A percentile compares a stretch with the other conserved stretches of the same genome.
Conservation (phyloP, 2,797 vertebrate species). For the Perodicticus potto region DNA sequence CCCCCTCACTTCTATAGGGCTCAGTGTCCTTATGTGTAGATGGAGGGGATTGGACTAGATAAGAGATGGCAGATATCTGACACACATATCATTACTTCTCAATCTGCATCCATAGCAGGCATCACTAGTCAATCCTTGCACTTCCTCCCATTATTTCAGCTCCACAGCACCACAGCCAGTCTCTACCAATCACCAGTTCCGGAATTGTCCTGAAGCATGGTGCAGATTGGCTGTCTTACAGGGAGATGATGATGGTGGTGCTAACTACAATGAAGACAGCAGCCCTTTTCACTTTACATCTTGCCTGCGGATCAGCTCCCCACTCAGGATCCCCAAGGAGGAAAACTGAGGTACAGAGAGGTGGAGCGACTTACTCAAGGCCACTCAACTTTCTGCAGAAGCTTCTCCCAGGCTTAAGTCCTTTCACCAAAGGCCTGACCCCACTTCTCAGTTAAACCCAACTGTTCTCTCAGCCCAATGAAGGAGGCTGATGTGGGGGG, state of each 20-base stretch:
- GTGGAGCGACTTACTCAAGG: neutral
- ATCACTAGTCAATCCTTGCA: constrained; percentile 24
- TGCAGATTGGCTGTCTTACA: neutral
- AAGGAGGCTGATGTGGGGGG: neutral
- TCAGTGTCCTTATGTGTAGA: neutral
- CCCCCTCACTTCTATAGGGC: neutral
- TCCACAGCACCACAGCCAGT: neutral
- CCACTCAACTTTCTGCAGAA: neutral
- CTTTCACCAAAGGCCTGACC: neutral
- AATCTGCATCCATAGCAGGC: neutral
- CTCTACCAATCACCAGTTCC: neutral
- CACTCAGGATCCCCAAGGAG: neutral
- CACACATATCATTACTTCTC: neutral
- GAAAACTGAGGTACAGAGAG: neutral
- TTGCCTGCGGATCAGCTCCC: neutral
- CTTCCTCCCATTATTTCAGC: neutral
- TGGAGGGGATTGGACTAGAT: neutral
- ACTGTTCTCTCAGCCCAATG: neutral
- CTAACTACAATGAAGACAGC: neutral
- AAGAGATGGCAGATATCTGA: neutral
- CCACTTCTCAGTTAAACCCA: neutral
- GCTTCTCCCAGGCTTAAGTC: neutral
- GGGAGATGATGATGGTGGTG: neutral
- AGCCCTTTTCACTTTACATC: neutral
- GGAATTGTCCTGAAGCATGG: neutral